These are phyloP conservation scores for Micromussa lordhowensis DNA, from an alignment of 92 coral and sea anemone species.

Conservation along the genomic window DNA sequence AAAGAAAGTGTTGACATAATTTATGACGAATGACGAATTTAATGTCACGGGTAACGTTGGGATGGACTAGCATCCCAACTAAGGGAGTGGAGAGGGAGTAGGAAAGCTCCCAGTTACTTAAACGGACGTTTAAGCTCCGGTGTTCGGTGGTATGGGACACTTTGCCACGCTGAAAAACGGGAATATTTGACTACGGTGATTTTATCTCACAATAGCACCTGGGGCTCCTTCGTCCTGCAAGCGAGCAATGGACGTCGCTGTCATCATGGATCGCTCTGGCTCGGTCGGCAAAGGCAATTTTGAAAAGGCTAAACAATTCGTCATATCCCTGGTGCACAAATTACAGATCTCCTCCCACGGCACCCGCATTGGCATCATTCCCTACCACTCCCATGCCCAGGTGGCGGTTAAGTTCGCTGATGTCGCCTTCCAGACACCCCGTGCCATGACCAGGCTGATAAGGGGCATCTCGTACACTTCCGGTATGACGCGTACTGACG, in stretches of 20 bases:
- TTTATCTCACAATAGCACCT: constrained; percentile 2
- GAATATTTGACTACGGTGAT: neutral
- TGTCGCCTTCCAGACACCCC: constrained; percentile 52
- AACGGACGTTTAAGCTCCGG: no score
- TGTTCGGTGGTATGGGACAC: no score
- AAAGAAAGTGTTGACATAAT: no score
- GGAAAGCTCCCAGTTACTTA: no score
- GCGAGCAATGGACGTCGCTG: constrained; percentile 71
- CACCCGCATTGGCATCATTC: constrained; percentile 75
- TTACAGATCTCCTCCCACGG: constrained; percentile 69
- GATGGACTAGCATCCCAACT: no score
- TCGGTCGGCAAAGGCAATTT: constrained; percentile 56
- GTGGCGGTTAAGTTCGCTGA: constrained; percentile 56
- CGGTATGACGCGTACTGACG: constrained; percentile 75
- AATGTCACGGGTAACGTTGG: no score
- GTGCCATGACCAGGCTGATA: constrained; percentile 57
- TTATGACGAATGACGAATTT: no score
- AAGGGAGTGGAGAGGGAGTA: no score
- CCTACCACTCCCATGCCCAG: constrained; percentile 52
- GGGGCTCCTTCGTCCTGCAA: constrained; percentile 64
- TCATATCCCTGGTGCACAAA: constrained; percentile 54
- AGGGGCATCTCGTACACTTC: constrained; percentile 50
- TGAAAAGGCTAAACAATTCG: constrained; percentile 57
- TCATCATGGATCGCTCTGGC: constrained; percentile 73
- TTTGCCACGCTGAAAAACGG: neutral